Evolutionary conservation across 2,113 vertebrate genomes (phyloP).

Genomic region (Anseranas semipalmata): DNA sequence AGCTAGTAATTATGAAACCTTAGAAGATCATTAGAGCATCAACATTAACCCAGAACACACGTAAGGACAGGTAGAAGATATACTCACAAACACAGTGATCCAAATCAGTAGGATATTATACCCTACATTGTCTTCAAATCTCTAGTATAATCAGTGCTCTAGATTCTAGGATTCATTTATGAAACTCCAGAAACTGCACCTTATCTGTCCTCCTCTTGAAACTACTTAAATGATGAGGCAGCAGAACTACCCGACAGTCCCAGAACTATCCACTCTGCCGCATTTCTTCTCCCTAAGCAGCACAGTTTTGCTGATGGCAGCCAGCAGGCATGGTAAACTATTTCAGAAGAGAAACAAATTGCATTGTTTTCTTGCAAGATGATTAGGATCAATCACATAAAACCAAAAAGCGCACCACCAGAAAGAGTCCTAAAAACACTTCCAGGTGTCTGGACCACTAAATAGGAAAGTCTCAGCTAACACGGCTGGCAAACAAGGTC

Average conservation of each 20-base stretch:
- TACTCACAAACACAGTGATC: not conserved
- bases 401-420: not conserved
- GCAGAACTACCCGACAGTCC: not conserved
- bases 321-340: not conserved
- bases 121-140: not conserved
- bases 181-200: not conserved
- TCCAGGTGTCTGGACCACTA: too few species aligned
- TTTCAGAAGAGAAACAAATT: not conserved
- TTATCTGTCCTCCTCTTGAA: not conserved
- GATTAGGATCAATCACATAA: too few species aligned
- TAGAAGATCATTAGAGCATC: not conserved
- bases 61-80: not conserved
- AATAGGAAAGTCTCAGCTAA: too few species aligned
- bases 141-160: not conserved
- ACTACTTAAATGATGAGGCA: not conserved
- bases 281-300: not conserved
- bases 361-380: not conserved
- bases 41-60: accelerated
- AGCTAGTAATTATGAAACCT: not conserved
- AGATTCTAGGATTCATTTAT: not conserved
- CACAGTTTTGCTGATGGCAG: not conserved
- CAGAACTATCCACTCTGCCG: not conserved
- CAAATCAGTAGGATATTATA: accelerated
- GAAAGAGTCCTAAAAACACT: too few species aligned
- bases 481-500: too few species aligned